Evolutionary conservation across 2,888 invertebrate species (phyloP).

Genomic region (Zygaena filipendulae): DNA sequence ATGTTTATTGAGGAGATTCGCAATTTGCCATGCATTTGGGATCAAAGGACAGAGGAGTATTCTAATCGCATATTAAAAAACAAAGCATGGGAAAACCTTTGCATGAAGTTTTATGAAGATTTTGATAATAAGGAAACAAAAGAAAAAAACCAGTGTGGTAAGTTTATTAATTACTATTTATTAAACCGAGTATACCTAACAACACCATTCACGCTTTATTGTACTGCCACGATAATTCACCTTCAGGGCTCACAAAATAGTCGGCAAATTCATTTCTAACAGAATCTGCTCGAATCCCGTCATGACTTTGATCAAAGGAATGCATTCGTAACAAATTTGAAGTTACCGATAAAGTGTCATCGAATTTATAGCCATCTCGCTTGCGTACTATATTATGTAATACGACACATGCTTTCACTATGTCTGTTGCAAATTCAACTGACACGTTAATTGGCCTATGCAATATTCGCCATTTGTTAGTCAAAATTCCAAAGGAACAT

Average conservation of each 20-base stretch:
- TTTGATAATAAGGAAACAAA: conserved; percentile 11
- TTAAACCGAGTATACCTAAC: conserved; percentile 10
- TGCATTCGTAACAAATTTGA: conserved; percentile 15
- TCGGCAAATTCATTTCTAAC: conserved; percentile 16
- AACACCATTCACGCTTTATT: conserved; percentile 13
- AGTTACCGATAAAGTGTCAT: conserved; percentile 10
- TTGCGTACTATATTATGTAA: conserved; percentile 17
- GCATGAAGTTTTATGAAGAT: conserved; percentile 12
- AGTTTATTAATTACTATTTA: conserved; percentile 14
- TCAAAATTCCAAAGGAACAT: conserved; percentile 21
- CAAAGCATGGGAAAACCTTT: conserved; percentile 14
- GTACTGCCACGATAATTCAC: conserved; percentile 16
- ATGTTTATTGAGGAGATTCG: too few species aligned
- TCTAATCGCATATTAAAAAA: conserved; percentile 11
- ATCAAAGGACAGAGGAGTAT: too few species aligned
- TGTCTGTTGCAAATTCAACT: conserved; percentile 19
- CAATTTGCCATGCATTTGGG: too few species aligned
- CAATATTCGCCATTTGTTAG: conserved; percentile 29
- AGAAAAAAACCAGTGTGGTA: too few species aligned
- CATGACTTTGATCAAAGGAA: conserved; percentile 15
- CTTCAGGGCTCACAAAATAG: conserved; percentile 15
- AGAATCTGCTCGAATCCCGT: conserved; percentile 14
- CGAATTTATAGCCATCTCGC: conserved; percentile 10
- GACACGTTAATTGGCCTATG: conserved; percentile 23
- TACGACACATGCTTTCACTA: conserved; percentile 22